Conservation (phyloP, 2,888 invertebrate species). For the Ophion costatus region DNA sequence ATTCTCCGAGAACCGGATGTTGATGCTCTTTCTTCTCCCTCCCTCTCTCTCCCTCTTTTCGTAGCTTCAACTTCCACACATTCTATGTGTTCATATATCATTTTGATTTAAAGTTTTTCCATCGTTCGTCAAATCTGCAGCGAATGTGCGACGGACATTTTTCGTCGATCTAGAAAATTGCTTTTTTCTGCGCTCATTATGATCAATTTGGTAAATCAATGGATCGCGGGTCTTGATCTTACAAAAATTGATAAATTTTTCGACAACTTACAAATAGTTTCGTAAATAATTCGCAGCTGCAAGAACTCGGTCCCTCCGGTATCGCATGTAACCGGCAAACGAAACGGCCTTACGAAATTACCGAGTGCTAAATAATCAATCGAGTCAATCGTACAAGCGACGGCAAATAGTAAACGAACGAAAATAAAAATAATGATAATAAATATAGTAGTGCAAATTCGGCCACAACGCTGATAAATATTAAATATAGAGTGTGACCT, state of each 20-base stretch:
- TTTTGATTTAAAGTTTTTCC: not conserved
- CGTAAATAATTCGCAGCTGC: too few species aligned
- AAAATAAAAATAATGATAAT: not conserved
- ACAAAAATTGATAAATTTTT: too few species aligned
- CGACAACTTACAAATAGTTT: too few species aligned
- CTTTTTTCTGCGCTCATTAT: not conserved
- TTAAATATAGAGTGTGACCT: not conserved
- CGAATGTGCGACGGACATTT: not conserved
- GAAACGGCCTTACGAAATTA: too few species aligned
- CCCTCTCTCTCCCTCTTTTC: not conserved
- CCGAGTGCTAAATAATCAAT: not conserved
- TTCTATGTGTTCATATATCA: not conserved
- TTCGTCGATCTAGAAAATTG: not conserved
- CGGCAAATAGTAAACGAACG: not conserved
- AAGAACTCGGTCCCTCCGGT: too few species aligned
- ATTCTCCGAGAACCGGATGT: conserved; percentile 79
- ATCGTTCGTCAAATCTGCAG: not conserved
- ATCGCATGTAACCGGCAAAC: too few species aligned
- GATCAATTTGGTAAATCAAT: too few species aligned
- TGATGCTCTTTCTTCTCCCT: conserved; percentile 70
- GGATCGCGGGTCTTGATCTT: too few species aligned
- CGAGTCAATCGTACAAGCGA: not conserved
- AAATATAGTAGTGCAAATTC: not conserved
- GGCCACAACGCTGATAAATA: not conserved
- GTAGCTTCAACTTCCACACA: conserved; percentile 23